Base-by-base conservation (phyloP, 2,797 vertebrate species). In the Caiman crocodilus region DNA sequence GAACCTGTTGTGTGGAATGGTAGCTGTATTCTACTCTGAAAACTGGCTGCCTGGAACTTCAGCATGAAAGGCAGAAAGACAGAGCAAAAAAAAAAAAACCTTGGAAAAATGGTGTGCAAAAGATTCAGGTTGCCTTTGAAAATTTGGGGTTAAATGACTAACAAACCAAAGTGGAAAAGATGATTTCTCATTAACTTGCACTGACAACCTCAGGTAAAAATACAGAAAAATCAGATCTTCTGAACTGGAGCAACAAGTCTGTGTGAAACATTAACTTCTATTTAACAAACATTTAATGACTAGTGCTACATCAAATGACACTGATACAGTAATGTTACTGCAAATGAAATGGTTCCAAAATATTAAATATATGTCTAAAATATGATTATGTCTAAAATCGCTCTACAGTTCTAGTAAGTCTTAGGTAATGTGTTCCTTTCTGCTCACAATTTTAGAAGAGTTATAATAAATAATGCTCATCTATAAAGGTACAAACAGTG, bases 81-180 rank as follows among this genome's bases (percentile, higher is more conserved):
- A 0, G 60, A 63, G 21, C 20, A 65, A 64, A 32, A 11, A 55
- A 1, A 55, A 1, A 80, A 15, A 0, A 55, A 1, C 20, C 8
- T 50, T 7, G 5, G 67, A 85, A 76, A 90, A 26, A 3, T 0
- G 21, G 1, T 6, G 12, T 63, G 25, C 1, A 75, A 14, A 64
- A 64, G 58, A 18, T 5, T 64, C 63, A 15, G 21, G 2, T 10
- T 55, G 7, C 32, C 81, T 76, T 67, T 21, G 8, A 88, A 90
- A 74, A 26, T 74, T 59, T 56, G 26, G 23, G 4, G 28, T 55
- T n/a, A 65, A 67, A 2, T 50, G 21, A 81, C 17, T 32, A 77
- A 25, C 4, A 79, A 86, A 56, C 8, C 2, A 86, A 82, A 90
- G 42, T 50, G 42, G 50, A 65, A 26, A 25, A 1, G 42, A 50